Base-by-base conservation (phyloP, 2,888 invertebrate species). In the Prostheceraeus crozeri region DNA sequence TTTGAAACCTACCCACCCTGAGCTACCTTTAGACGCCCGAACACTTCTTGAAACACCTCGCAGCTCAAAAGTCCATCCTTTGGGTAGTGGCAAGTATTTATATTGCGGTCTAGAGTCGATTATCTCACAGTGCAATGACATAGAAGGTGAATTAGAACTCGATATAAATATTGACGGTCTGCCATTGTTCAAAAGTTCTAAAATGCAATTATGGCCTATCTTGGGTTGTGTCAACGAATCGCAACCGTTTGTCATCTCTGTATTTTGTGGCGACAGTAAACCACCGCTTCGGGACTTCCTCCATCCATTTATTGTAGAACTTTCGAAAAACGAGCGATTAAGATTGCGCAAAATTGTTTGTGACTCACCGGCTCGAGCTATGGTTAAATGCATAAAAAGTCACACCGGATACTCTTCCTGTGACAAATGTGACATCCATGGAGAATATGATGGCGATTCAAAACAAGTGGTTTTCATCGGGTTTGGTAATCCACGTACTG, bases 311-410 rank as follows among this genome's bases (percentile, higher is more conserved):
- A 35, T 65, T 16, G 16, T 46, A 30, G 66, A 67, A 45, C 28
- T 65, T 35, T 40, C 23, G n/a, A 19, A 52, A n/a, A 16, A 25
- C 61, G 27, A 64, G 64, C 2, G 35, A 16, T 52, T 60, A 6
- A 59, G 46, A 4, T 40, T 67, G 21, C 25, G 19, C 2, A 59
- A 53, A 35, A 56, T 70, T 48, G 62, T 69, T 8, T 69, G 70
- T 64, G 70, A 72, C 66, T 62, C 69, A 21, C 69, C 69, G 23
- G 71, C 70, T 1, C 62, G 68, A 61, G 63, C 65, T 14, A 68
- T 65, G 66, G 63, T 72, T 3, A 68, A 68, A 35, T 48, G 48
- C 27, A 48, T 48, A n/a, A 48, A 48, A 21, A 28, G 25, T 8
- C 48, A n/a, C 27, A 48, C 21, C 27, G 48, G 48, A 28, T 48